phyloP scores from a whole-genome alignment of 2,797 vertebrate genomes.

The Ceyx erithaca region DNA sequence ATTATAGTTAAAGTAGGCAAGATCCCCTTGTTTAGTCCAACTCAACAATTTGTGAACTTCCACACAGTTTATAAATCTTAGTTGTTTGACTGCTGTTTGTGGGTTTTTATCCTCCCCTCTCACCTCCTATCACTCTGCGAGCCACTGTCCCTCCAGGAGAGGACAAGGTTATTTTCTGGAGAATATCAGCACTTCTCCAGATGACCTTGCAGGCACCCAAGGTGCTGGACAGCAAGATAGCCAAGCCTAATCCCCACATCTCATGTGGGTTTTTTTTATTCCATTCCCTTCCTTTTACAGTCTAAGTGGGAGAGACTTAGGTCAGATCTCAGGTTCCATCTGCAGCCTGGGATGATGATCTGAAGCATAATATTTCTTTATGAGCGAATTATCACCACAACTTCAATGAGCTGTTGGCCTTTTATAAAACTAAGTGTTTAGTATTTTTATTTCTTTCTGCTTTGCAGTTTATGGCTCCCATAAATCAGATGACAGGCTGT shows the following conservation, averaged over 20 bases:
- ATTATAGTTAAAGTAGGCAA: not conserved
- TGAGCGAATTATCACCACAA: slow-evolving; percentile 54
- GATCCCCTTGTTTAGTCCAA: not conserved
- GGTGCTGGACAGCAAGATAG: not conserved
- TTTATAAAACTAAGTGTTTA: slow-evolving; percentile 55
- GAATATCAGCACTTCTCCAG: not conserved
- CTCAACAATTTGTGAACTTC: not conserved
- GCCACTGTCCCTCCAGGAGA: not conserved
- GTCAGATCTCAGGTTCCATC: slow-evolving; percentile 22
- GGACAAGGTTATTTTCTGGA: not conserved
- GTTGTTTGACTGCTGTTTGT: not conserved
- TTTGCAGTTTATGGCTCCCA: slow-evolving; percentile 49
- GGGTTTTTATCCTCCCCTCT: not conserved
- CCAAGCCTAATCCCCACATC: not conserved
- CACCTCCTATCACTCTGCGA: not conserved
- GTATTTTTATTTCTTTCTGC: slow-evolving; percentile 64
- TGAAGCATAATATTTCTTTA: slow-evolving; percentile 60
- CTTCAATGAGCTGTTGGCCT: slow-evolving; percentile 44
- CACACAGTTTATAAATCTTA: not conserved
- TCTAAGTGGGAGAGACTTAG: not conserved
- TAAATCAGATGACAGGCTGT: slow-evolving; percentile 49
- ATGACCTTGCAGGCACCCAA: not conserved
- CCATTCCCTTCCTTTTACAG: not conserved
- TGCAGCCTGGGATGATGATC: slow-evolving; percentile 26
- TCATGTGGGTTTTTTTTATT: not conserved